Evolutionary conservation across 30 jellyfish, hydroid and myxozoan genomes (phyloP), one percentile per base, ranked within the genome.

Genomic region (Rhopilema esculentum): DNA sequence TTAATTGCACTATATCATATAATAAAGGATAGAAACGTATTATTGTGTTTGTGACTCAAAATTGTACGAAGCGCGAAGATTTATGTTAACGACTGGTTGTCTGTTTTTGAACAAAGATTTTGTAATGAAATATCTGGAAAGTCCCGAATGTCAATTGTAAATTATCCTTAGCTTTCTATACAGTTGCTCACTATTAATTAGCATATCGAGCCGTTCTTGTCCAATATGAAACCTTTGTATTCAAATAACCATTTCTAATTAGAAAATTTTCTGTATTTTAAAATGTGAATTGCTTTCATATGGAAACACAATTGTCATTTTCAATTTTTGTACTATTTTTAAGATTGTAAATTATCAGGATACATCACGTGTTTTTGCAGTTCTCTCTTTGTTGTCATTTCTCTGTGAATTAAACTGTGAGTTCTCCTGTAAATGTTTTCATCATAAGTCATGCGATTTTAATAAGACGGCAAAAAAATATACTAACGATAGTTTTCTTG

Each of bases 311-410:
- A 71, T 67, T 69, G 84, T 50, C 84, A 68, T 83, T 83, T 83
- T 83, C 91, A 83, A 83, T 71, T 83, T 80, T 83, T 83, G 87
- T 83, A 83, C 79, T n/a, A 69, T 83, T 83, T 81, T 69, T 49
- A 69, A 83, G 78, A 83, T 70, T 83, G 91, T 83, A 83, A 83
- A 83, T 83, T 83, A 83, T 83, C 49, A 51, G 76, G 74, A 80
- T 61, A 66, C 90, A 61, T 80, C 30, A 28, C 57, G 57, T 40
- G 57, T 40, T 2, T 40, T 40, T 40, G 57, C 57, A 40, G 57
- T 40, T 40, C 9, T 40, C 12, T 40, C 12, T 40, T 2, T 40
- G 6, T 6, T 40, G 57, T 12, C 57, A 12, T 40, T 40, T 40
- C 57, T 40, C 6, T 12, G 9, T 40, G 57, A 2, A 12, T 40